Conservation (phyloP, 2,888 invertebrate genomes). For the Melinaea marsaeus region DNA sequence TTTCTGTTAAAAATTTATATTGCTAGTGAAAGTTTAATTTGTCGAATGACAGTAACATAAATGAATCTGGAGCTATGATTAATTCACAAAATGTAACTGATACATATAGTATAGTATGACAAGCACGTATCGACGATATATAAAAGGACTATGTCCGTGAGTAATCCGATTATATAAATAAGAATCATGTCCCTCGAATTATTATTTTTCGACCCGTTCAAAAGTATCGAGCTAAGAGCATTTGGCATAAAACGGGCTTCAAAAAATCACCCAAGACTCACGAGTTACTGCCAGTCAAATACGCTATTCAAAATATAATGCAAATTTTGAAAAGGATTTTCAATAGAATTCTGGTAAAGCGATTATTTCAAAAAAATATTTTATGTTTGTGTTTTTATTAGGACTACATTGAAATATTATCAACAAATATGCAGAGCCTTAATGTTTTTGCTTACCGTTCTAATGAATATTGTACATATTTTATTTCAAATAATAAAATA, state of each 20-base stretch:
- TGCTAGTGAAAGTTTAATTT: too few species aligned
- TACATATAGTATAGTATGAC: too few species aligned
- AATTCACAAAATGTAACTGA: too few species aligned
- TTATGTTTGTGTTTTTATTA: neutral
- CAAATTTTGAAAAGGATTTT: constrained; percentile 3
- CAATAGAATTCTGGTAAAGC: constrained; percentile 6
- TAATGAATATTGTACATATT: too few species aligned
- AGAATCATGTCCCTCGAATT: constrained; percentile 26
- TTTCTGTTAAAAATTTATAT: too few species aligned
- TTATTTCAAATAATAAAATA: too few species aligned
- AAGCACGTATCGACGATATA: neutral
- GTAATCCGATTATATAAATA: constrained; percentile 22
- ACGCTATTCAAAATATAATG: constrained; percentile 16
- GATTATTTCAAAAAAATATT: neutral
- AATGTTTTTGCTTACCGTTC: too few species aligned
- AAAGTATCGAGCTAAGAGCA: constrained; percentile 13
- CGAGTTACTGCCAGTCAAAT: constrained; percentile 27
- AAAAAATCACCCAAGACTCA: constrained; percentile 24
- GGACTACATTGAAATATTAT: too few species aligned
- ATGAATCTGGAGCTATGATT: too few species aligned
- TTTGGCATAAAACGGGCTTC: constrained; percentile 26
- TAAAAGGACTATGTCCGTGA: neutral
- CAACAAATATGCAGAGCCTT: too few species aligned
- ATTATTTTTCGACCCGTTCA: constrained; percentile 20
- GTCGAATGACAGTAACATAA: too few species aligned